A percentile compares a stretch with the other conserved stretches of the same genome.
Conservation (phyloP, 2,113 vertebrate species). For the Colinus virginianus region DNA sequence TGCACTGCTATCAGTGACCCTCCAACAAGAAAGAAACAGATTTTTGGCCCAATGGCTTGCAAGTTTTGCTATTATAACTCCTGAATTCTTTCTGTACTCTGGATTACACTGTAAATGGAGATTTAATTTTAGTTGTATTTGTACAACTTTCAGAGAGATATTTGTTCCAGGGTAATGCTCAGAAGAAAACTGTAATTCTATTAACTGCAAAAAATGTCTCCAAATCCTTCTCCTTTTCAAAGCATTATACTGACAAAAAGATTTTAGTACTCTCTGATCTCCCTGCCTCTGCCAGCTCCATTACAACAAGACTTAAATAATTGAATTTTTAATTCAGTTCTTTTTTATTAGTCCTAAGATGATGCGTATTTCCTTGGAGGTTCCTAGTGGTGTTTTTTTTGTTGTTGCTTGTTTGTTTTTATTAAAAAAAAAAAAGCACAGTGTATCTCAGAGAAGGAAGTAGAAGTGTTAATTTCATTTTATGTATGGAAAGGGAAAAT, state of each 20-base stretch:
- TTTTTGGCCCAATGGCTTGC: neutral
- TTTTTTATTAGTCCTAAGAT: neutral
- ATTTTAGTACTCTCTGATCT: neutral
- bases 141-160: neutral
- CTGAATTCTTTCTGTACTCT: neutral
- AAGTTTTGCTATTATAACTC: neutral
- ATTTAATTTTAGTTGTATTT: conserved; percentile 2
- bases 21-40: neutral
- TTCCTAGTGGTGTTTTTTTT: neutral
- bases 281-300: neutral
- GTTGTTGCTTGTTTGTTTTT: neutral
- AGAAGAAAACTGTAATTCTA: neutral
- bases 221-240: neutral
- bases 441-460: neutral
- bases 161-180: neutral
- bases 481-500: neutral
- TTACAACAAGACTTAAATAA: neutral
- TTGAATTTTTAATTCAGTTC: neutral
- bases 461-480: neutral
- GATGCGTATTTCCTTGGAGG: neutral
- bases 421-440: neutral
- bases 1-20: neutral
- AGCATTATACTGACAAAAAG: neutral
- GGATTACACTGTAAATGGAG: neutral
- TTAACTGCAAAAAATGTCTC: neutral